Percentiles rank a stretch among this genome's conserved stretches.
phyloP scores from a whole-genome alignment of 2,888 invertebrate species.

The Lepidochrysops patricia region DNA sequence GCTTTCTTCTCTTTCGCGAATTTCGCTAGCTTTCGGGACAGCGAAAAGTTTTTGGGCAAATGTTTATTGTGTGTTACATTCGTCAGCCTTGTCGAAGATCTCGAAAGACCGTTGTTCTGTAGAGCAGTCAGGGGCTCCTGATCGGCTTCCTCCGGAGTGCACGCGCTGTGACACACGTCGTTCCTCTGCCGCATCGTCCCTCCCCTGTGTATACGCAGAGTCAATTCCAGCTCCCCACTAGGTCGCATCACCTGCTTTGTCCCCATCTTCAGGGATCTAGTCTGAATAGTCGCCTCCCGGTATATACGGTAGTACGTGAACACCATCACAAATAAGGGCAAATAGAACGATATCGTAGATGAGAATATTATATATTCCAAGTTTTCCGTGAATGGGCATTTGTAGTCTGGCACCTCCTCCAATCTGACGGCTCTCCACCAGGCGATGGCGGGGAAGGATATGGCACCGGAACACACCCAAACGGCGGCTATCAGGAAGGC shows the following conservation, averaged over 20 bases:
- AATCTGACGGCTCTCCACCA: slow-evolving; percentile 94
- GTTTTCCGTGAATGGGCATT: slow-evolving; percentile 97
- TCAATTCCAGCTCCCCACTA: slow-evolving; percentile 89
- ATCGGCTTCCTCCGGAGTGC: slow-evolving; percentile 80
- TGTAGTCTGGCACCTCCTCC: slow-evolving; percentile 85
- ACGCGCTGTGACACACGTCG: slow-evolving; percentile 69
- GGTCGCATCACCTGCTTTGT: slow-evolving; percentile 92
- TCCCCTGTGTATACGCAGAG: slow-evolving; percentile 94
- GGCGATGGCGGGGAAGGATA: slow-evolving; percentile 98
- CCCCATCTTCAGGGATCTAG: slow-evolving; percentile 90
- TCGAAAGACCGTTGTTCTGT: slow-evolving; percentile 85
- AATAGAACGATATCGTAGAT: slow-evolving; percentile 97
- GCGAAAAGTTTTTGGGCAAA: slow-evolving; percentile 90
- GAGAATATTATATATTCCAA: slow-evolving; percentile 97
- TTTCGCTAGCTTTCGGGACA: slow-evolving; percentile 94
- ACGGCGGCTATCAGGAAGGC: slow-evolving; percentile 92
- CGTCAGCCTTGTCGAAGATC: slow-evolving; percentile 79
- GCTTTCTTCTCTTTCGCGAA: slow-evolving; percentile 98
- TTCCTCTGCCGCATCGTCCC: slow-evolving; percentile 81
- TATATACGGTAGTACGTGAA: slow-evolving; percentile 98
- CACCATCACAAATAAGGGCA: slow-evolving; percentile 97
- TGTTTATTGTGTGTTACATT: slow-evolving; percentile 76
- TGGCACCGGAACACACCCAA: slow-evolving; percentile 96
- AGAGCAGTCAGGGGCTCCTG: slow-evolving; percentile 83
- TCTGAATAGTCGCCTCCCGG: slow-evolving; percentile 93